Base-by-base conservation (phyloP, 2,797 vertebrate species). In the Leucoraja ocellata region DNA sequence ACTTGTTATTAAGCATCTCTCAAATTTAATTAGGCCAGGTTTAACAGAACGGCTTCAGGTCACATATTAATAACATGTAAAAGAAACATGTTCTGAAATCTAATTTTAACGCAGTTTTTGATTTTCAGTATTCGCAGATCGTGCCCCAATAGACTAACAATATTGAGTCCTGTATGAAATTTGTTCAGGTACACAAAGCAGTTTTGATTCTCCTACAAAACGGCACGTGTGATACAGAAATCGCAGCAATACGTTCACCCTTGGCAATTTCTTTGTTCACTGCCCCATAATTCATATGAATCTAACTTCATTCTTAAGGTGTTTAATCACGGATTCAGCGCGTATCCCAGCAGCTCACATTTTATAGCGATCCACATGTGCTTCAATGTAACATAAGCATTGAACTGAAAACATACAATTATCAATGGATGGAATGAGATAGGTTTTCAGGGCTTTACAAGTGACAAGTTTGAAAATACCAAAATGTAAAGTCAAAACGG, bases 131-230 rank as follows among this genome's bases (percentile, higher is more conserved):
- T 61, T 46, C 13, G 0, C 3, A 7, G 36, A 91, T 91, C 46
- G 68, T 46, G 63, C 32, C 10, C 32, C 58, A 23, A 91, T 23
- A 39, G 10, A 8, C 18, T 11, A 46, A 91, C 84, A 88, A 65
- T 91, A 91, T 73, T 91, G 21, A 73, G 88, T 21, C 23, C 68
- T 91, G 36, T 16, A 91, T 74, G 9, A 11, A 11, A 54, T 54
- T 74, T 73, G 90, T n/a, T 46, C 68, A 91, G 71, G 36, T 74
- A 25, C 71, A 91, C 46, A 91, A 54, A 91, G 90, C 90, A 91
- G 71, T 88, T 88, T 16, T 71, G n/a, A 11, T 91, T 91, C 39
- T 18, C 39, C 32, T 13, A 25, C 36, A 91, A 18, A 91, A 74
- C 39, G 5, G 23, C 88, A 46, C 36, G 21, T 81, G 16, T 36